phyloP scores from a whole-genome alignment of 2,888 invertebrate genomes.

The Trissolcus japonicus region DNA sequence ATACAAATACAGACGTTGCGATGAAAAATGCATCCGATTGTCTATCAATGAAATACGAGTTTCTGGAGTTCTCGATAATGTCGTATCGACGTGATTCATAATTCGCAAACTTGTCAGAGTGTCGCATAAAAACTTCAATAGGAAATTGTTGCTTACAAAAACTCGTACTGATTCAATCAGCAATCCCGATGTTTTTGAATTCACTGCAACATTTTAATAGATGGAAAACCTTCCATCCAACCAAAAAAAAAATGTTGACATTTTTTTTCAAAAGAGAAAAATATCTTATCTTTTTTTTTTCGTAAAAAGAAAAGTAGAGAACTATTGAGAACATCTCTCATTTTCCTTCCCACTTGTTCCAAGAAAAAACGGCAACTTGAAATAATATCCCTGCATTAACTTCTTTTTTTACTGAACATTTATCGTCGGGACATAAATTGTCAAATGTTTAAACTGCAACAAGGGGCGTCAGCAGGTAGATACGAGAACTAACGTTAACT shows the following conservation, averaged over 20 bases:
- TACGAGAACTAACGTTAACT: slow-evolving; percentile 45
- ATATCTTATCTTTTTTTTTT: too few species aligned
- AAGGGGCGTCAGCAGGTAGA: slow-evolving; percentile 60
- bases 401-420: background rate
- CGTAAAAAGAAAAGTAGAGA: too few species aligned
- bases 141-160: slow-evolving; percentile 6
- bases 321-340: too few species aligned
- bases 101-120: slow-evolving; percentile 4
- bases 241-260: too few species aligned
- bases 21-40: slow-evolving; percentile 17
- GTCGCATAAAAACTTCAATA: background rate
- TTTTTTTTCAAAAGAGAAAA: too few species aligned
- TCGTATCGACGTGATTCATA: slow-evolving; percentile 8
- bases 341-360: background rate
- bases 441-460: slow-evolving; percentile 3
- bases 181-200: background rate
- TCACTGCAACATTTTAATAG: too few species aligned
- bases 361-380: background rate
- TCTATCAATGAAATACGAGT: slow-evolving; percentile 9
- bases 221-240: too few species aligned
- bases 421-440: background rate
- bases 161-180: background rate
- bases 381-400: background rate
- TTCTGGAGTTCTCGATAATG: slow-evolving; percentile 7
- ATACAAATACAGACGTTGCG: slow-evolving; percentile 1